Evolutionary conservation across 2,888 invertebrate genomes (phyloP), one percentile per base, ranked within the genome.

Genomic region (Megamerina dolium): DNA sequence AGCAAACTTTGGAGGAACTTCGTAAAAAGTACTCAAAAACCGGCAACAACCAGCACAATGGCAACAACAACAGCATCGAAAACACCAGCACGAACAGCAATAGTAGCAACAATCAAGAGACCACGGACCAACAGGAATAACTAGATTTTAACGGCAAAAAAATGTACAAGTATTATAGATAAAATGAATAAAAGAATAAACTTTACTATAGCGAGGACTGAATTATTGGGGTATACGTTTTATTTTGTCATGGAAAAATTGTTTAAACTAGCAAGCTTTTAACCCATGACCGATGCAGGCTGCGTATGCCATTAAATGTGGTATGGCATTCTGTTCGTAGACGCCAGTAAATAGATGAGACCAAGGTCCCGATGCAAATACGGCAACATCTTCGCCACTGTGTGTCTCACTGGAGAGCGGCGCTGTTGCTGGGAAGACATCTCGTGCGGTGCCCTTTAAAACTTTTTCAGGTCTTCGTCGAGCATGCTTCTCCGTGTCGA

Each of bases 301-400:
- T 0, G 86, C 85, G 58, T 77, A 88, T 0, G 79, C 82, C 58
- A 85, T 77, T 8, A 84, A 80, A 57, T 88, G 85, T 0, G 89
- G 86, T 41, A 91, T 80, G 56, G 77, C 81, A 63, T 81, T 83
- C 68, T 91, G 87, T 57, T 91, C 87, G 55, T 83, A 82, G 40
- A 80, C 81, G 0, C 88, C 87, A 0, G 81, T 79, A 61, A 91
- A 86, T 1, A 91, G 74, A 61, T 90, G 88, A 0, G 87, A 73
- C 83, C 84, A 84, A 1, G 87, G 88, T 19, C 83, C 90, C 2
- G 72, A 74, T 0, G 88, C 87, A 64, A 81, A 87, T 0, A 89
- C 81, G 0, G 80, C 81, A 0, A 89, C 87, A 61, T 89, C 89
- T 52, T 89, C 88, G 0, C 85, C 85, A 0, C 84, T 85, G 54